Percentiles rank a stretch among this genome's conserved stretches.
These are phyloP conservation scores for Ciconia maguari DNA, from an alignment of 2,113 vertebrate species.

Conservation along the genomic window DNA sequence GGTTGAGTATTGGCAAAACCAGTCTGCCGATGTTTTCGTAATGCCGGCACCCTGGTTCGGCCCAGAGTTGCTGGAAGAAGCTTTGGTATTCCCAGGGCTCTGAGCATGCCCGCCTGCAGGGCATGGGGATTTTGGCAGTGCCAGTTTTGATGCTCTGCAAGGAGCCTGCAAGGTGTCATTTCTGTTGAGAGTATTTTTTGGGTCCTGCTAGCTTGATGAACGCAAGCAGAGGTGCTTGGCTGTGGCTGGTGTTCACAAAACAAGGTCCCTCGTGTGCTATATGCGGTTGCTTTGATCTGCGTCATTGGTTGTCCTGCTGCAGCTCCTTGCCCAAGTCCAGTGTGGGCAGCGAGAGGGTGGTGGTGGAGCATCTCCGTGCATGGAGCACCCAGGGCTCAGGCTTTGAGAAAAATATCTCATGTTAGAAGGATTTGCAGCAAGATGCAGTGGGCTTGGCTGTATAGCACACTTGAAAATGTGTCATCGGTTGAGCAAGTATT, in stretches of 20 bases:
- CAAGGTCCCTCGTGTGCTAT: fast-evolving
- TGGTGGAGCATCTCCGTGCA: background rate
- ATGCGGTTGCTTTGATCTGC: background rate
- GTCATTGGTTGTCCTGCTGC: background rate
- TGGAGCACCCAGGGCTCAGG: background rate
- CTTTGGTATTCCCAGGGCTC: fast-evolving
- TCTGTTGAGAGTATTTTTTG: background rate
- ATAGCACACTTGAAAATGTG: background rate
- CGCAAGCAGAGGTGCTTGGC: fast-evolving
- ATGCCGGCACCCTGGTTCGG: background rate
- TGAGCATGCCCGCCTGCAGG: background rate
- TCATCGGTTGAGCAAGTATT: background rate
- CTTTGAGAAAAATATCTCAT: background rate
- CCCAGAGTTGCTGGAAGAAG: background rate
- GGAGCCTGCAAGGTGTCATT: background rate
- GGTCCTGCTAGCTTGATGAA: background rate
- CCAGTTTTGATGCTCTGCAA: fast-evolving
- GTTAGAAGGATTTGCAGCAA: background rate
- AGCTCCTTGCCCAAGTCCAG: background rate
- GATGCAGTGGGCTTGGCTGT: background rate
- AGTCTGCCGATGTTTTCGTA: background rate
- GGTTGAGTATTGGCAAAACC: background rate
- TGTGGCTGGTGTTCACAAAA: background rate
- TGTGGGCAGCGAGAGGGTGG: fast-evolving
- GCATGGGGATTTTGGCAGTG: background rate